Conservation (phyloP, 1,140 invertebrate genomes). For the Dreissena rostriformis region DNA sequence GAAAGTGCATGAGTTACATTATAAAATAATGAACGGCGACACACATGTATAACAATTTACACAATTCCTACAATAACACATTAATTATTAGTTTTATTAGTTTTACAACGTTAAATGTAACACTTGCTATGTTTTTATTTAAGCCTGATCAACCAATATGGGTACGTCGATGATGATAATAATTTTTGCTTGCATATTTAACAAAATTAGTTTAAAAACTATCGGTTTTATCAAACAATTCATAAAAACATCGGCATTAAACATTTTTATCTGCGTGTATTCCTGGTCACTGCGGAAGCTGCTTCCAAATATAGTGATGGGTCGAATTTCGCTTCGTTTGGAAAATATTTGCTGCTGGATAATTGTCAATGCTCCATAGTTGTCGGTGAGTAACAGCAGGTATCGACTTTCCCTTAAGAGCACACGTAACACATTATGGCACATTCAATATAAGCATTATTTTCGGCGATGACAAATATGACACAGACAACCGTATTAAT, state of each 20-base stretch:
- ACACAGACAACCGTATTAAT: too few relatives aligned
- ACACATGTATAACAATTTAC: too few relatives aligned
- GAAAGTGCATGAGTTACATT: too few relatives aligned
- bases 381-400: slow-evolving; percentile 72
- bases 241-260: neutral
- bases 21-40: too few relatives aligned
- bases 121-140: neutral
- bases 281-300: slow-evolving; percentile 74
- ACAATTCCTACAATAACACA: neutral
- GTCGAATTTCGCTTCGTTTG: slow-evolving; percentile 53
- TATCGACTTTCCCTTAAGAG: slow-evolving; percentile 70
- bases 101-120: too few relatives aligned
- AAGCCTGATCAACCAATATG: neutral
- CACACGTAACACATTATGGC: too few relatives aligned
- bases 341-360: slow-evolving; percentile 66
- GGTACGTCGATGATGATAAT: neutral
- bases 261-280: slow-evolving; percentile 70
- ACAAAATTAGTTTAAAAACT: neutral
- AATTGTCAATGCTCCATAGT: slow-evolving; percentile 70
- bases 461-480: too few relatives aligned
- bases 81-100: neutral
- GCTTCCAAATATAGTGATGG: slow-evolving; percentile 71
- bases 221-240: neutral
- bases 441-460: too few relatives aligned
- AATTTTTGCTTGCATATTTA: neutral